Conservation (phyloP, 2,113 vertebrate genomes). For the Tricholaema leucomelas region DNA sequence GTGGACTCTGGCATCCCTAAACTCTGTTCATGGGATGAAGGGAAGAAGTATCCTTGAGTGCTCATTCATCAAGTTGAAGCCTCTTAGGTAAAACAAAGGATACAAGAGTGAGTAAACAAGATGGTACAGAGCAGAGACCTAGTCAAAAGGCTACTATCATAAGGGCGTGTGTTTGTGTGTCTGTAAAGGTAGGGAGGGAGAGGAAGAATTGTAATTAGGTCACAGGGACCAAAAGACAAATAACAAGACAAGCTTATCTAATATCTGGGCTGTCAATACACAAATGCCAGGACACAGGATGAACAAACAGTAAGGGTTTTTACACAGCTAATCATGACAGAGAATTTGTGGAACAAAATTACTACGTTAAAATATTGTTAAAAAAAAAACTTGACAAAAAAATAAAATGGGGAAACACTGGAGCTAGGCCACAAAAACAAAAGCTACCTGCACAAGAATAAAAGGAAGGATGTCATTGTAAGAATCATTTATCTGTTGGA, state of each 20-base stretch:
- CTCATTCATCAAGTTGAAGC: neutral
- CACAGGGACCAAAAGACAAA: constrained; percentile 33
- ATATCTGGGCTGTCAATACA: constrained; percentile 1
- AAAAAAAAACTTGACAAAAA: neutral
- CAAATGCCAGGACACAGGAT: neutral
- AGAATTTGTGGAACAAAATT: neutral
- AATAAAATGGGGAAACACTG: neutral
- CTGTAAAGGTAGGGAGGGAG: neutral
- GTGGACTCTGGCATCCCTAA: neutral
- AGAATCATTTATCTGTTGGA: neutral
- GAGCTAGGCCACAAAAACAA: neutral
- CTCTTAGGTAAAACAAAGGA: neutral
- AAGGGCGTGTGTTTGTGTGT: neutral
- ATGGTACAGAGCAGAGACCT: neutral
- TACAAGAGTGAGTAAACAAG: neutral
- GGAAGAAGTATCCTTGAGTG: neutral
- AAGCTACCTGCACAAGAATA: neutral
- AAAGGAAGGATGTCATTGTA: neutral
- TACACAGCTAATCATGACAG: neutral
- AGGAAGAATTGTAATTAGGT: constrained; percentile 44
- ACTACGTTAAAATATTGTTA: neutral
- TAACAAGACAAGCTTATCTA: constrained; percentile 51
- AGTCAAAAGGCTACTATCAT: neutral
- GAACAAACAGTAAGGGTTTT: neutral
- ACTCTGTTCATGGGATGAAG: fast-evolving